Conservation (phyloP, 2,797 vertebrate species). For the Pyrocephalus nanus region DNA sequence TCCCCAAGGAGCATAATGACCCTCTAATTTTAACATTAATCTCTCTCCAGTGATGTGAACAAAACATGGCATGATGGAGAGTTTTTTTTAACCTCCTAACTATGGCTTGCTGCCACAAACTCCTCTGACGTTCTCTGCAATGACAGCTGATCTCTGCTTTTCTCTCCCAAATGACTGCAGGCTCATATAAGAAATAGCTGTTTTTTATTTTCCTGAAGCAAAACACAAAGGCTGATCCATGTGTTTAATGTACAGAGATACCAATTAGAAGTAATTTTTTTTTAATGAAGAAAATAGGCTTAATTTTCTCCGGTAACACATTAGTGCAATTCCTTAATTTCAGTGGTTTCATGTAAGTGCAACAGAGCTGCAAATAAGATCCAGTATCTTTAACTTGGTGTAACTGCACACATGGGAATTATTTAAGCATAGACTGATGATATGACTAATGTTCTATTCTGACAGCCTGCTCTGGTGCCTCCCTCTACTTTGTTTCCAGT, state of each 20-base stretch:
- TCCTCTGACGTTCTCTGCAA: neutral
- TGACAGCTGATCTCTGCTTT: constrained; percentile 8
- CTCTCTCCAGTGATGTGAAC: neutral
- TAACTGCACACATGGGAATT: constrained; percentile 1
- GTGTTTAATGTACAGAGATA: neutral
- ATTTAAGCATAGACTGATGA: neutral
- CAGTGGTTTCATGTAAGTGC: neutral
- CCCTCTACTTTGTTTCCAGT: neutral
- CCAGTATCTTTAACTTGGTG: neutral
- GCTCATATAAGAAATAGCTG: neutral
- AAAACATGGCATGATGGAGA: neutral
- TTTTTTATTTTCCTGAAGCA: neutral
- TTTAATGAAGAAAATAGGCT: neutral
- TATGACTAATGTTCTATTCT: constrained; percentile 3
- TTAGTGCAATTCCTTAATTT: neutral
- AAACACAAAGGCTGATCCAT: neutral
- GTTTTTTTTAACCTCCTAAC: neutral
- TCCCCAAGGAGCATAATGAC: neutral
- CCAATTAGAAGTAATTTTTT: neutral
- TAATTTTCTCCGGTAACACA: neutral
- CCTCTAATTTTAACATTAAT: neutral
- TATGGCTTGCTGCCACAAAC: constrained; percentile 11
- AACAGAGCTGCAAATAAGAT: neutral
- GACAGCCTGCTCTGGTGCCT: constrained; percentile 1
- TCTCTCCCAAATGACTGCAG: neutral